Base-by-base conservation (phyloP, 2,888 invertebrate species). In the Reticulitermes lucifugus region DNA sequence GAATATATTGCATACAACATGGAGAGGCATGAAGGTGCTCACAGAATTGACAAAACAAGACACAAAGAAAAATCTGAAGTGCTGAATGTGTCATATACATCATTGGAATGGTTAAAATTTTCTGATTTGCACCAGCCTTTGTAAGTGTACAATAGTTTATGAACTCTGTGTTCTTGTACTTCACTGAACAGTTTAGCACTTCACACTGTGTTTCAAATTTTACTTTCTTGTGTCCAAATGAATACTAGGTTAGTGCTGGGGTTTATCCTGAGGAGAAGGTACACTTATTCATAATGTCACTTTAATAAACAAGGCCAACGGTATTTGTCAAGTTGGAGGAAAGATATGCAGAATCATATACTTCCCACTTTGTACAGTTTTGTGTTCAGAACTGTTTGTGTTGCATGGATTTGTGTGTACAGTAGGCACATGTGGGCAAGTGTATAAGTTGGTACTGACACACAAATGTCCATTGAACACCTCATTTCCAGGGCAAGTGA, bases 381-480 rank as follows among this genome's bases (percentile, higher is more conserved):
- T 83, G 35, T 77, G 41, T 83, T 77, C 41, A 29, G 70, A 73
- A 35, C 35, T 51, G 73, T 55, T 77, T 55, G 83, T 22, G 21
- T 21, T 73, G n/a, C 43, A 59, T 46, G 51, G 55, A 73, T 35
- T 46, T 73, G 46, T 73, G 22, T 51, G 43, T 75, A 22, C 9
- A 35, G 65, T 73, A 73, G 55, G n/a, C 51, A 65, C 55, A 51
- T 60, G 92, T 12, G 92, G 93, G 87, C 93, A 94, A 0, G 91
- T 88, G 88, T 92, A 93, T 83, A 91, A 91, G 7, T 89, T 89
- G 29, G 90, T 89, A 10, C 91, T 89, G 18, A 93, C 93, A 88
- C 94, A 94, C 75, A 92, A 89, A 88, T 93, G 92, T 0, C 94
- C 94, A 88, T 94, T 93, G 89, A 93, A 94, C n/a, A 93, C 88